A percentile compares a stretch with the other conserved stretches of the same genome.
These are phyloP conservation scores for Anser cygnoides DNA, from an alignment of 2,113 vertebrate species.

Conservation along the genomic window DNA sequence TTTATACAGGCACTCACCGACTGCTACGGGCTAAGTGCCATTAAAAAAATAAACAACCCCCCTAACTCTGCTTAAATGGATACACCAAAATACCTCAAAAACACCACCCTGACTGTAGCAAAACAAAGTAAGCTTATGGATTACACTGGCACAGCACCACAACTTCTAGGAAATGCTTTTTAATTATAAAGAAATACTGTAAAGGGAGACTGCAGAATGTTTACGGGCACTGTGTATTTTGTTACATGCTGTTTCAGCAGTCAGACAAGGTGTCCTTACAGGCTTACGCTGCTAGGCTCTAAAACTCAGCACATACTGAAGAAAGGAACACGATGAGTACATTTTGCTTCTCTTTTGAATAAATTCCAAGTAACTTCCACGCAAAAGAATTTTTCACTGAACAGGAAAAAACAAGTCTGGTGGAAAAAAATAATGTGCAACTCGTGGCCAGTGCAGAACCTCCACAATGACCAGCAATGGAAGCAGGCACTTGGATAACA, in stretches of 20 bases:
- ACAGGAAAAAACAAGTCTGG: not conserved
- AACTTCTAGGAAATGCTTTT: slow-evolving; percentile 54
- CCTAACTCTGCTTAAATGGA: not conserved
- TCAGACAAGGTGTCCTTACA: slow-evolving; percentile 28
- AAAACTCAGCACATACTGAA: not conserved
- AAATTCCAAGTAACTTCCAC: not conserved
- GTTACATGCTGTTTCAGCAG: slow-evolving; percentile 43
- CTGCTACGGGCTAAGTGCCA: not conserved
- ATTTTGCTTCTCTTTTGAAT: not conserved
- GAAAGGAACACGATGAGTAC: not conserved
- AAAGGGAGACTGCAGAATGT: not conserved
- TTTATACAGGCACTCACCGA: not conserved
- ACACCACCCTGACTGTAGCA: not conserved
- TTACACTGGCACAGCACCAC: not conserved
- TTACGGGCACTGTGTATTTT: not conserved
- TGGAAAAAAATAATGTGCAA: not conserved
- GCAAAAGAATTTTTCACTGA: not conserved
- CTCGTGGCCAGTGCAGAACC: not conserved
- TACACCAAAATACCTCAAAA: slow-evolving; percentile 11
- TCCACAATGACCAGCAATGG: not conserved
- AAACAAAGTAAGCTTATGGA: slow-evolving; percentile 43
- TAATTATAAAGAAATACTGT: slow-evolving; percentile 45
- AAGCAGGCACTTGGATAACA: not conserved
- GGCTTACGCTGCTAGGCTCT: not conserved
- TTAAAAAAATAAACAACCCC: not conserved